A percentile compares a stretch with the other conserved stretches of the same genome.
phyloP scores from a whole-genome alignment of 2,113 vertebrate species.

The Chaetodon auriga region DNA sequence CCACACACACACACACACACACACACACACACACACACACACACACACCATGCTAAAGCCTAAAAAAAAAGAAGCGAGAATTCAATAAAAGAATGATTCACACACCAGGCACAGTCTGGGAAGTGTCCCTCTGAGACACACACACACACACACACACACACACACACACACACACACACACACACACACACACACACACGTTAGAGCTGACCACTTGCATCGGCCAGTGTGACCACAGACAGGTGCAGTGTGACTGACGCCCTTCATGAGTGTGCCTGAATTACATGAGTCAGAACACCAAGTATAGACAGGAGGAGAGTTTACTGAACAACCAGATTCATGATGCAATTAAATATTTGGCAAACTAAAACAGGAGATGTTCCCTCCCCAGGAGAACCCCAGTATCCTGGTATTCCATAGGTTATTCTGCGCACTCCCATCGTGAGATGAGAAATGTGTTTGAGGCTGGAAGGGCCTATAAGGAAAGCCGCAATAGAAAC shows the following conservation, averaged over 20 bases:
- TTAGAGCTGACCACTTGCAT: conserved; percentile 55
- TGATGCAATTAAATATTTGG: conserved; percentile 73
- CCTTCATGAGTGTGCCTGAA: conserved; percentile 61
- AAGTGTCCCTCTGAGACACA: conserved; percentile 33
- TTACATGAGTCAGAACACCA: conserved; percentile 54
- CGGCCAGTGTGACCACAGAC: conserved; percentile 66
- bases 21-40: conserved; percentile 17
- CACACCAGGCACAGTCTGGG: conserved; percentile 56
- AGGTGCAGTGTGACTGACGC: conserved; percentile 73
- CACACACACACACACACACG: conserved; percentile 46
- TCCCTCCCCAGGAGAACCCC: conserved; percentile 51
- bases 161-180: conserved; percentile 39
- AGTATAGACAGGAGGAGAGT: conserved; percentile 45
- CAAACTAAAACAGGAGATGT: conserved; percentile 43
- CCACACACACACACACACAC: conserved; percentile 13
- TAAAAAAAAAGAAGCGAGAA: conserved; percentile 18
- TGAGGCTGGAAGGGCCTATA: conserved; percentile 4
- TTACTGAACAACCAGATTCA: conserved; percentile 51
- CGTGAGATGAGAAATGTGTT: conserved; percentile 35
- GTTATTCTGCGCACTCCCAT: conserved; percentile 2
- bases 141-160: too few relatives aligned
- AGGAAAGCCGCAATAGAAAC: conserved; percentile 29
- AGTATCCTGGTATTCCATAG: conserved; percentile 24
- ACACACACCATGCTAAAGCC: conserved; percentile 9
- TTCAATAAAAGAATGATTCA: conserved; percentile 67